Conservation (phyloP, 1,140 invertebrate species). For the Drosophila tani region DNA sequence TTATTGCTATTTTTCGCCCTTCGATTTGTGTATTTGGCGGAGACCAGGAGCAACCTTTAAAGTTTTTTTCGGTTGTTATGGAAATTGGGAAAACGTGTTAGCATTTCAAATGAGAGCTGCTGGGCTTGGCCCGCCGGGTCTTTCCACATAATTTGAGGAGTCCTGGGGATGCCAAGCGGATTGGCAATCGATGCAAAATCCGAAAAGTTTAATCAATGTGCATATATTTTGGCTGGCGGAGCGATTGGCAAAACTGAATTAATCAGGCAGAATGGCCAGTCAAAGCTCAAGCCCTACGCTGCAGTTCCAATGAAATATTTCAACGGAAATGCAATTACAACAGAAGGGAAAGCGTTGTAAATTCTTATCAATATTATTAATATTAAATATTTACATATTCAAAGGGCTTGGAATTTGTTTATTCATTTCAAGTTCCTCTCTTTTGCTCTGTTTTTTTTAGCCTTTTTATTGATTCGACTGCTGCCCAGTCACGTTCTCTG, state of each 20-base stretch:
- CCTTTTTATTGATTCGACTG: slow-evolving; percentile 13
- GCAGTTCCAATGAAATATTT: slow-evolving; percentile 20
- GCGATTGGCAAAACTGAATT: slow-evolving; percentile 45
- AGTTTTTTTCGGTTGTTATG: slow-evolving; percentile 52
- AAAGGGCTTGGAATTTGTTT: neutral
- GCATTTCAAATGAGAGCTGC: slow-evolving; percentile 57
- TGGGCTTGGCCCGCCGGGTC: slow-evolving; percentile 6
- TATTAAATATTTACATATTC: slow-evolving; percentile 18
- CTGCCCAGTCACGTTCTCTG: slow-evolving; percentile 25
- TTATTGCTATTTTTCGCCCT: slow-evolving; percentile 37
- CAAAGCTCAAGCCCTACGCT: slow-evolving; percentile 5
- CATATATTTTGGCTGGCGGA: slow-evolving; percentile 40
- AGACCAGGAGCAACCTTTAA: slow-evolving; percentile 38
- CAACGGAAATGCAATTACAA: slow-evolving; percentile 8
- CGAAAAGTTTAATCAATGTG: slow-evolving; percentile 56
- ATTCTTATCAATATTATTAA: neutral
- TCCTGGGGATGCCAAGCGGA: slow-evolving; percentile 24
- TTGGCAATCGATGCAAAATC: slow-evolving; percentile 54
- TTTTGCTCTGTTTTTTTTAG: slow-evolving; percentile 6
- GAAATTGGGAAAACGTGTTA: slow-evolving; percentile 58
- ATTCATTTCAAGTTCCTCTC: slow-evolving; percentile 1
- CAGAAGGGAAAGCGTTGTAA: neutral
- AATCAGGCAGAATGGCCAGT: slow-evolving; percentile 33
- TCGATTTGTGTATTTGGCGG: slow-evolving; percentile 31
- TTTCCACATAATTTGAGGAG: slow-evolving; percentile 47